Conservation (phyloP, 92 coral and sea anemone species). For the Scolanthus callimorphus region DNA sequence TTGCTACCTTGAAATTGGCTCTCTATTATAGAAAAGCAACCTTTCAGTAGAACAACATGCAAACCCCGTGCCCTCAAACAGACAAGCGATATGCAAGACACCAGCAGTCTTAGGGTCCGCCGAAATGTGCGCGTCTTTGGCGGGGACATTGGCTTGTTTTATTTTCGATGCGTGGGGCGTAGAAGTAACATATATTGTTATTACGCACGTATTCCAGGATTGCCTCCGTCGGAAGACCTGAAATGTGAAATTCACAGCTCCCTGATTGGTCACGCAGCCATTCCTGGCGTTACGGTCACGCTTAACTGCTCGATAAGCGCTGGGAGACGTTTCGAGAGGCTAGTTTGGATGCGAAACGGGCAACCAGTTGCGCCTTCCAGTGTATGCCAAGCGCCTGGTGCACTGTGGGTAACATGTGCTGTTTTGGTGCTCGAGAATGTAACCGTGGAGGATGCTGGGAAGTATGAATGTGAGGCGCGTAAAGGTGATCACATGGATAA, state of each 20-base stretch:
- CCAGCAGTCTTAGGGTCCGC: too few species aligned
- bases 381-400: neutral
- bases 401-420: neutral
- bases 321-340: neutral
- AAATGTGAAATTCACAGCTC: neutral
- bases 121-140: too few species aligned
- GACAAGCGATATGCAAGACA: too few species aligned
- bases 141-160: too few species aligned
- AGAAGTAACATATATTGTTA: too few species aligned
- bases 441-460: neutral
- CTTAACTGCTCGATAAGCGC: slow-evolving; percentile 2
- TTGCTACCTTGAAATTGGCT: too few species aligned
- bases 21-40: too few species aligned
- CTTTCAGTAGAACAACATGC: too few species aligned
- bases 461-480: neutral
- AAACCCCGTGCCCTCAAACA: too few species aligned
- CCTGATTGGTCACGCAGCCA: neutral
- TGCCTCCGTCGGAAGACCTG: too few species aligned
- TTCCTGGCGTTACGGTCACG: slow-evolving; percentile 1
- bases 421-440: neutral
- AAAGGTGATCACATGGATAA: neutral
- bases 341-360: slow-evolving; percentile 2
- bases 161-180: too few species aligned
- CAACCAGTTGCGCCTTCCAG: neutral
- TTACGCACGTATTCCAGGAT: too few species aligned